Evolutionary conservation across 2,113 vertebrate species (phyloP), one percentile per base, ranked within the genome.

Genomic region (Eulemur macaco): DNA sequence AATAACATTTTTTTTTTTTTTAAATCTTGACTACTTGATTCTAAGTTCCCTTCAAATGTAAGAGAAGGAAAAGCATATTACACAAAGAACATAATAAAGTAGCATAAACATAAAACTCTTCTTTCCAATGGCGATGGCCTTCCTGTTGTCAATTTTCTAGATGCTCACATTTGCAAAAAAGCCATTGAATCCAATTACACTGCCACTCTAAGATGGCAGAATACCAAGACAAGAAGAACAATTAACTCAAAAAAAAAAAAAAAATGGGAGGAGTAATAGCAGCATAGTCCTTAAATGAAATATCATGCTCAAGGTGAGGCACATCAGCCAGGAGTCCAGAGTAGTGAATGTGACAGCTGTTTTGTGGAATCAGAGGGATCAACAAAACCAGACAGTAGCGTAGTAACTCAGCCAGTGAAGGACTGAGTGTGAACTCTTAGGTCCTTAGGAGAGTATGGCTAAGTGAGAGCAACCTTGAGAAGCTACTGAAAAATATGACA

Each of bases 11-110:
- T 15, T 71, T 54, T 71, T 54, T 54, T 78, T 54, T 69, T 11
- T 11, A 31, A 52, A 5, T 2, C 21, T 83, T 89, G 14, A 73
- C 13, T 25, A 50, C 9, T 89, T 87, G 86, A 27, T 87, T 77
- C 47, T 93, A 93, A 88, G 89, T 86, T 94, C 27, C 12, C 58
- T 96, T 87, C 37, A 50, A 80, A 58, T 56, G 6, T 69, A 63
- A 74, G 9, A 87, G 14, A 95, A 94, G 74, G 6, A 68, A 84
- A 81, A 39, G 2, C 5, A 7, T 87, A 34, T 68, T 81, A 66
- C n/a, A n/a, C 3, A 71, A 58, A 27, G 1, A 6, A 34, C 21
- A 56, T 71, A 56, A 60, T 86, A 60, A 74, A 88, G 92, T 6
- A 95, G 1, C 17, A 23, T 68, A 69, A 74, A 52, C 29, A 82